phyloP scores from a whole-genome alignment of 2,888 invertebrate genomes.

The Ecdyonurus torrentis region DNA sequence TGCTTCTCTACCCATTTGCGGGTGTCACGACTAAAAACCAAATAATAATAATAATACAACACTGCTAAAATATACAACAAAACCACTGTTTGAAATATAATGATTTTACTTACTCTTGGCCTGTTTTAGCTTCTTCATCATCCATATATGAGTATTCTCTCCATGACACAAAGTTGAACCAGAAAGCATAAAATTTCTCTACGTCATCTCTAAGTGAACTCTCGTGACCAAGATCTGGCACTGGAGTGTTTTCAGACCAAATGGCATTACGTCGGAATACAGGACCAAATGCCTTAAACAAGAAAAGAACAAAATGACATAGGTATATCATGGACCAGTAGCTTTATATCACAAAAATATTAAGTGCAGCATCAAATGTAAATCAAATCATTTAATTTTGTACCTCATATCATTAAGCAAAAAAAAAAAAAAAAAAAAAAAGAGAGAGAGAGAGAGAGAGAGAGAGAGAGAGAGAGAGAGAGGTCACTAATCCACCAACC shows the following conservation, averaged over 20 bases:
- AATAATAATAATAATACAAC: neutral
- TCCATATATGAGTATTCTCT: conserved; percentile 97
- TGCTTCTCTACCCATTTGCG: conserved; percentile 97
- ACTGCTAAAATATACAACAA: neutral
- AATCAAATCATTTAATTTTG: no score
- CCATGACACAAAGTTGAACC: conserved; percentile 99
- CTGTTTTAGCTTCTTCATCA: conserved; percentile 96
- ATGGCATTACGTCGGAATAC: conserved; percentile 61
- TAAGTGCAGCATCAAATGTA: no score
- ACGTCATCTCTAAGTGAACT: conserved; percentile 67
- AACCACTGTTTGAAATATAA: neutral
- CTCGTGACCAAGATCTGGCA: conserved; percentile 67
- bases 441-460: no score
- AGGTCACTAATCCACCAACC: no score
- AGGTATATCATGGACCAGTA: no score
- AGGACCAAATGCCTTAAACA: conserved; percentile 22
- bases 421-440: no score
- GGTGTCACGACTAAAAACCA: conserved; percentile 55
- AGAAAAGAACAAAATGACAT: no score
- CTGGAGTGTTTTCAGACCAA: conserved; percentile 80
- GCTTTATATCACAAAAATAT: no score
- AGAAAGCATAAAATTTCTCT: conserved; percentile 89
- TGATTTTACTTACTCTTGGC: conserved; percentile 45
- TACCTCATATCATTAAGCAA: no score
- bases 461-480: no score